A percentile compares a stretch with the other conserved stretches of the same genome.
These are phyloP conservation scores for Cephus runcator DNA, from an alignment of 2,888 invertebrate species.

Conservation along the genomic window DNA sequence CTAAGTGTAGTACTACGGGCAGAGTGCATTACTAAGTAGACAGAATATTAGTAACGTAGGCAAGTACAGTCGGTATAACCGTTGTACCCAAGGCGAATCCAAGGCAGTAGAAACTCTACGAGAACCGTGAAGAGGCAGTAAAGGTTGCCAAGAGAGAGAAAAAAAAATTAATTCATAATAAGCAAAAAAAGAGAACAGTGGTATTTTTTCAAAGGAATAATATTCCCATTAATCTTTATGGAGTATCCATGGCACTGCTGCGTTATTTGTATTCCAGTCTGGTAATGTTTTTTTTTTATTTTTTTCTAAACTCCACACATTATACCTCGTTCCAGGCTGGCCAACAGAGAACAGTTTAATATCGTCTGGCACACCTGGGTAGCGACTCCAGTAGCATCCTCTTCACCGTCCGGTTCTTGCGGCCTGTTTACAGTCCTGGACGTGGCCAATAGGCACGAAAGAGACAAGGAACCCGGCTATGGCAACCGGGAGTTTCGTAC, in stretches of 20 bases:
- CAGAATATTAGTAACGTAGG: not conserved
- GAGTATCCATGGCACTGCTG: not conserved
- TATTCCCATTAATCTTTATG: constrained; percentile 15
- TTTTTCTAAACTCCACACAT: not conserved
- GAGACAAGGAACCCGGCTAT: constrained; percentile 42
- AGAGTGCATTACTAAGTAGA: not conserved
- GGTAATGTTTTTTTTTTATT: not conserved
- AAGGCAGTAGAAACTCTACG: not conserved
- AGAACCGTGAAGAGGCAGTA: not conserved
- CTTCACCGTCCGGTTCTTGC: constrained; percentile 55
- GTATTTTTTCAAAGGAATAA: not conserved
- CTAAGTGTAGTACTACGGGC: not conserved
- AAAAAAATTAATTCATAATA: not conserved
- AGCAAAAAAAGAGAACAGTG: not conserved
- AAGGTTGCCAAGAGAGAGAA: not conserved
- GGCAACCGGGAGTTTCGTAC: constrained; percentile 53
- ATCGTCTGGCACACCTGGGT: constrained; percentile 27
- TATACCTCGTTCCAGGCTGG: not conserved
- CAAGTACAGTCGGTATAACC: not conserved
- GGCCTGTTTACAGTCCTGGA: constrained; percentile 53
- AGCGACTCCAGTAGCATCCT: not conserved
- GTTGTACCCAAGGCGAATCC: not conserved
- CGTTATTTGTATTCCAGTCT: constrained; percentile 4
- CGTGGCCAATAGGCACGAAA: constrained; percentile 29
- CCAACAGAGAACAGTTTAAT: constrained; percentile 27